Percentiles rank a stretch among this genome's conserved stretches.
These are phyloP conservation scores for Diorhabda elongata DNA, from an alignment of 1,140 invertebrate species.

Conservation along the genomic window DNA sequence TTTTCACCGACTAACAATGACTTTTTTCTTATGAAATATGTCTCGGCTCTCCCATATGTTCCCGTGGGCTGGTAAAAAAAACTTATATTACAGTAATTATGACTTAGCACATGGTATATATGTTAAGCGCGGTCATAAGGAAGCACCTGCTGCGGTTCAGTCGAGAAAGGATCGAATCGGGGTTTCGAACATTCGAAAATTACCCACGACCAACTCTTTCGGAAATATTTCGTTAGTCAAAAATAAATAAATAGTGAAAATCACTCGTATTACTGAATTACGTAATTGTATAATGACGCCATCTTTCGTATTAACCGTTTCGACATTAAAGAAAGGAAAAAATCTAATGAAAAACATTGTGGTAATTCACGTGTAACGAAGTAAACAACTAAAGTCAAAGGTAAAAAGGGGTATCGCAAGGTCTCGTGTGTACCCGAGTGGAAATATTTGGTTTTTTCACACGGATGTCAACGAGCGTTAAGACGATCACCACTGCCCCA, in stretches of 20 bases:
- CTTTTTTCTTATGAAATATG: background rate
- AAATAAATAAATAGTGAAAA: too few relatives aligned
- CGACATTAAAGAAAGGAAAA: background rate
- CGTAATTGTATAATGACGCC: too few relatives aligned
- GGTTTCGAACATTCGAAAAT: background rate
- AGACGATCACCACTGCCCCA: constrained; percentile 1
- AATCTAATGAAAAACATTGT: background rate
- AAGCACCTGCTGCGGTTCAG: constrained; percentile 29
- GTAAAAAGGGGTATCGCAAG: background rate
- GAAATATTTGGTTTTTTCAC: background rate
- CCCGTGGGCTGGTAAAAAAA: constrained; percentile 30
- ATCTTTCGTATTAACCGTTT: too few relatives aligned
- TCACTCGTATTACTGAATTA: too few relatives aligned
- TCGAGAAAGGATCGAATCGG: constrained; percentile 16
- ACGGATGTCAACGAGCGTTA: background rate
- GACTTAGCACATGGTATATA: constrained; percentile 37
- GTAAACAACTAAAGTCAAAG: background rate
- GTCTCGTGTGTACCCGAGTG: background rate
- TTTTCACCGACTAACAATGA: constrained; percentile 28
- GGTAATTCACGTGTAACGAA: background rate
- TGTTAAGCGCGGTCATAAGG: constrained; percentile 29
- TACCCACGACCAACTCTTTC: background rate
- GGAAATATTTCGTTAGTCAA: background rate
- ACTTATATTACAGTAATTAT: constrained; percentile 41
- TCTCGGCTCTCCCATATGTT: constrained; percentile 36